phyloP scores from a whole-genome alignment of 2,113 vertebrate genomes.

The Condylura cristata region DNA sequence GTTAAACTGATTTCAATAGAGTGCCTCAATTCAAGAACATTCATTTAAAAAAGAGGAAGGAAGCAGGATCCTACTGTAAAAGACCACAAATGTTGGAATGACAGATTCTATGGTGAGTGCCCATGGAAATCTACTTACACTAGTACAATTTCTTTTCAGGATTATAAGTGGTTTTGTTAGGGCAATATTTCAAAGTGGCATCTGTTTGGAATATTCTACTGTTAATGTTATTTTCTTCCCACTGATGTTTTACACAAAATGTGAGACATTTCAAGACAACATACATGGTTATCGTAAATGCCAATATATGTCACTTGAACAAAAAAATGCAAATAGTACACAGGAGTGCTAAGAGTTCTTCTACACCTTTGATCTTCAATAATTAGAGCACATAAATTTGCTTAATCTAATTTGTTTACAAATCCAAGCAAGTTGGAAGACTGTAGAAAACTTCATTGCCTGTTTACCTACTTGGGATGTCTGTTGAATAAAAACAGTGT shows the following conservation, averaged over 20 bases:
- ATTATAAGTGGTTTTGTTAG: background rate
- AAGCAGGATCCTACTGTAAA: background rate
- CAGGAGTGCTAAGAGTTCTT: background rate
- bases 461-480: background rate
- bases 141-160: background rate
- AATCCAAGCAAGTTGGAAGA: background rate
- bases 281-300: background rate
- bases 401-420: background rate
- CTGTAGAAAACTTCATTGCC: background rate
- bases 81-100: background rate
- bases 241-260: slow-evolving; percentile 7
- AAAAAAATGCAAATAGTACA: background rate
- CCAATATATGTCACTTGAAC: background rate
- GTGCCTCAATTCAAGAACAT: background rate
- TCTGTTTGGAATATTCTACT: background rate
- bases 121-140: background rate
- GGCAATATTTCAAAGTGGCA: background rate
- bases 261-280: background rate
- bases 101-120: background rate
- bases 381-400: background rate
- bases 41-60: background rate
- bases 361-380: background rate
- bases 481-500: background rate
- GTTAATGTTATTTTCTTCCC: background rate
- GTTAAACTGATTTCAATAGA: background rate